Base-by-base conservation (phyloP, 2,888 invertebrate genomes). In the Coleophora deauratella region DNA sequence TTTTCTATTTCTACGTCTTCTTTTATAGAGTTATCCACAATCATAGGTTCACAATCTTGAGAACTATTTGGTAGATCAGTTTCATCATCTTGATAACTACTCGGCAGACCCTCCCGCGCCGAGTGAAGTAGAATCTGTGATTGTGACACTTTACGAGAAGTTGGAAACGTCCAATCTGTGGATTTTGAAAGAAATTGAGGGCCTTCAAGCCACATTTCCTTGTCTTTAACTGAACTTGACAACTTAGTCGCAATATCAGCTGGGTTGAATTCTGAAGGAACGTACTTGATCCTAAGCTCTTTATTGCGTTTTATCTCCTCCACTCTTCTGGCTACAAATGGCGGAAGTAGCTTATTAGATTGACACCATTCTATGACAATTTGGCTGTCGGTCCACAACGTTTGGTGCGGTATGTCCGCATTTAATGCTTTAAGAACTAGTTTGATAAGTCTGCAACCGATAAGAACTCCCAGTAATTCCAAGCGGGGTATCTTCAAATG, bases 381-480 rank as follows among this genome's bases (percentile, higher is more conserved):
- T 7, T 31, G 38, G 35, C 52, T 52, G n/a, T 50, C 52, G 0
- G 49, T 44, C 50, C 48, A 52, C 9, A 52, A 9, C 6, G 31
- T 32, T 9, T 37, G 28, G 1, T 14, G 14, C 3, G n/a, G 9
- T 2, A 45, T 40, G 3, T 1, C 1, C 3, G 42, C 0, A 3
- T 12, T 1, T 1, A 51, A 11, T 10, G 0, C 12, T n/a, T 38
- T 40, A 2, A 0, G 28, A 0, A 47, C 43, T 39, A 40, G 49
- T 4, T 28, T 38, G 0, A 52, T 8, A 0, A 52, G 21, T 10
- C 51, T 32, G 21, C 38, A 33, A 21, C 47, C 51, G 6, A 51
- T 49, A 0, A 49, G 12, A 1, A 9, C 30, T 3, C 38, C 47
- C 10, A 49, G 9, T 9, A 39, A n/a, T 27, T 46, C 47, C 10